These are phyloP conservation scores for Gobionotothen gibberifrons DNA, from an alignment of 2,797 vertebrate genomes.

Conservation along the genomic window DNA sequence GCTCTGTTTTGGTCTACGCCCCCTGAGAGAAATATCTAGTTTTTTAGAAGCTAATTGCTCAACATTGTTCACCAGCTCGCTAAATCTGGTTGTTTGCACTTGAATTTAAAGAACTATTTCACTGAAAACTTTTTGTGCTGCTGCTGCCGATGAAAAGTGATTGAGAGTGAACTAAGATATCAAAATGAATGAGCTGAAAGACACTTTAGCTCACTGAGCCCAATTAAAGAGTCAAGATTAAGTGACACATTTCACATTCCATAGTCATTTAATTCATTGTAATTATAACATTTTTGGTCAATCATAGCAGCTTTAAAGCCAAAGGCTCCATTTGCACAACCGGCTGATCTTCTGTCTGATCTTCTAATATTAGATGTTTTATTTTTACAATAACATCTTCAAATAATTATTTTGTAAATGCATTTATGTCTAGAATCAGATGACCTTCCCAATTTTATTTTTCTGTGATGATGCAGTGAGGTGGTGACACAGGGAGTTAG, in stretches of 20 bases:
- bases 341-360: not conserved
- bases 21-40: not conserved
- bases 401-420: not conserved
- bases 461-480: constrained; percentile 13
- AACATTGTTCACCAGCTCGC: too few relatives aligned
- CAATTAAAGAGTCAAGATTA: too few relatives aligned
- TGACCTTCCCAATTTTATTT: not conserved
- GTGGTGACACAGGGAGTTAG: not conserved
- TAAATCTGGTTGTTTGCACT: not conserved
- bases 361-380: not conserved
- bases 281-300: not conserved
- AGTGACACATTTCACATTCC: too few relatives aligned
- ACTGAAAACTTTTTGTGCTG: not conserved
- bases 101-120: not conserved
- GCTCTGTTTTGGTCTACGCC: not conserved
- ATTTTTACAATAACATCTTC: not conserved
- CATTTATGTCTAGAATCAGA: not conserved
- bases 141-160: not conserved
- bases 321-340: not conserved
- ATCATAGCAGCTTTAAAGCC: not conserved
- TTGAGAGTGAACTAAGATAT: too few relatives aligned
- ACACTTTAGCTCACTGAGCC: too few relatives aligned
- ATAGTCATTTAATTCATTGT: not conserved
- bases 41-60: not conserved
- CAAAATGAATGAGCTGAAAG: too few relatives aligned